Evolutionary conservation across 1,140 invertebrate species (phyloP), one percentile per base, ranked within the genome.

Genomic region (Zaprionus inermis): DNA sequence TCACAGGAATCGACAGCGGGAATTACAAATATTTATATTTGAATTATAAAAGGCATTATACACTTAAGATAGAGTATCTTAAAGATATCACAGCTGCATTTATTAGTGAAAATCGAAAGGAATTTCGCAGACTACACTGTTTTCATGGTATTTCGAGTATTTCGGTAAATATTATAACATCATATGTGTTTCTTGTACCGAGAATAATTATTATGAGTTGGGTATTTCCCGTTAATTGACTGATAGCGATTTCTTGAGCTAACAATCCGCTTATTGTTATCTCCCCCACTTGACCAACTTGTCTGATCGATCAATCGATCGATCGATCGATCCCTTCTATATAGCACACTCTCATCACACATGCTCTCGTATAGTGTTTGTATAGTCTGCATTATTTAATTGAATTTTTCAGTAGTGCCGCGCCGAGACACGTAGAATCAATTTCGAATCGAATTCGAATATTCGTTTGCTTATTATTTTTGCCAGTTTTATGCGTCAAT

Each of bases 401-500:
- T 41, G 38, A 34, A 44, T 52, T 60, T 60, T 58, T 68, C 44
- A 38, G 32, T 51, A 14, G 54, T 67, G 18, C 38, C 2, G 34
- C 1, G 46, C 57, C 14, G 32, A 61, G 22, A 57, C 34, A 58
- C 70, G 46, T 64, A 70, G 70, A 81, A 86, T 86, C 81, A 81
- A 85, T 85, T 73, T 32, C 65, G 67, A 32, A 71, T 79, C 59
- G 54, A 46, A 60, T 60, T 60, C 16, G 41, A 44, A 44, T 51
- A 34, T 51, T 51, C 30, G 46, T 61, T 76, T 79, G 82, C 79
- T 80, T 82, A 85, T 85, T 86, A 85, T 78, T 78, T 86, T 60
- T 78, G 65, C 64, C 66, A 86, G 57, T 68, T 88, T 82, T 79
- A 76, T 79, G 79, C 82, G 72, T 85, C 83, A 81, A 81, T 81